phyloP scores from a whole-genome alignment of 2,888 invertebrate genomes.

The Lochmaea crataegi region DNA sequence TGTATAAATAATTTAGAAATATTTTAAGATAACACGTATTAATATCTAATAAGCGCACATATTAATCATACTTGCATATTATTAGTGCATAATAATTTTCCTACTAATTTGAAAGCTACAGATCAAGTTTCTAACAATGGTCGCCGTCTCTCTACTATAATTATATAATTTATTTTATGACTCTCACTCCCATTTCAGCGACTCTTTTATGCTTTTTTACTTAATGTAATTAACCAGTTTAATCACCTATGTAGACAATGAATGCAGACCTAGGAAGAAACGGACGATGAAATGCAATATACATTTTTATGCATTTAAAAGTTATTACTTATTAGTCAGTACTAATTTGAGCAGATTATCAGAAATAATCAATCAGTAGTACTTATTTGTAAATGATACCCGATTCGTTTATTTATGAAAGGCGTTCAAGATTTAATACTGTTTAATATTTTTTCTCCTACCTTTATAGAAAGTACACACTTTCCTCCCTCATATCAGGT shows the following conservation, averaged over 20 bases:
- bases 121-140: constrained; percentile 15
- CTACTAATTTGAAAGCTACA: constrained; percentile 3
- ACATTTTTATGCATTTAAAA: background rate
- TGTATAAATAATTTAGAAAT: background rate
- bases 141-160: constrained; percentile 5
- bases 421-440: background rate
- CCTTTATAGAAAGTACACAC: no score
- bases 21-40: background rate
- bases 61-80: background rate
- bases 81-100: background rate
- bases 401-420: background rate
- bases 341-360: background rate
- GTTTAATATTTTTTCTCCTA: background rate
- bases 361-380: background rate
- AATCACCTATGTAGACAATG: constrained; percentile 3
- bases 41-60: background rate
- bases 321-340: background rate
- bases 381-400: background rate
- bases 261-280: background rate
- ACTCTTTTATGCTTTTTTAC: constrained; percentile 5
- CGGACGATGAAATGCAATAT: background rate
- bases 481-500: no score
- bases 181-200: constrained; percentile 3
- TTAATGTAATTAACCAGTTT: constrained; percentile 3
- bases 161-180: constrained; percentile 8